Base-by-base conservation (phyloP, 2,888 invertebrate species). In the Carpatolechia fugitivella region DNA sequence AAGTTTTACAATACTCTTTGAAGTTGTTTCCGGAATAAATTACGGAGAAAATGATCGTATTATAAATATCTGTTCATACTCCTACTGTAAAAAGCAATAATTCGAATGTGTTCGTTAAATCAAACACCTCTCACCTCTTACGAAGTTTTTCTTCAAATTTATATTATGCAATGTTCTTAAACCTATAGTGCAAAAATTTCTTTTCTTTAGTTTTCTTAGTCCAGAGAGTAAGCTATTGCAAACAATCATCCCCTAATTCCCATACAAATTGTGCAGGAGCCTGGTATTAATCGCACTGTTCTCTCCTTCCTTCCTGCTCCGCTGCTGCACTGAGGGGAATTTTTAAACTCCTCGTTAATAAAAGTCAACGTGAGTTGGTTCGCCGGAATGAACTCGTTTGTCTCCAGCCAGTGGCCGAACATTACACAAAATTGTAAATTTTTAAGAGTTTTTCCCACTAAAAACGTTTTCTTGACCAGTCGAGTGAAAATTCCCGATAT, bases 311-410 rank as follows among this genome's bases (percentile, higher is more conserved):
- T 46, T 61, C 52, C 14, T n/a, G 44, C 29, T n/a, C 40, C 10
- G 10, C 40, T 20, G 62, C 54, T 52, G 54, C 61, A 61, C 61
- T 62, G 65, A 56, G 63, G 56, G 60, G 72, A 69, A 74, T 77
- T 78, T 80, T 72, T 70, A 76, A 74, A 70, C 63, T 52, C 55
- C 61, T 70, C 76, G 78, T 81, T 81, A 74, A 76, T 78, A 68
- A 67, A 69, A 70, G 77, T 78, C 74, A 60, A 56, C 57, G 56
- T 51, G 20, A 55, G 53, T 60, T 52, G 18, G 51, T 49, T 56
- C 58, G 58, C 63, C 64, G 63, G 50, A 50, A 50, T 62, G 58
- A 63, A 64, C 61, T 60, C 61, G 57, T 63, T 62, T 63, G 62
- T 64, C 66, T 61, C 56, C 47, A 18, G 18, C 49, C 24, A 29